phyloP scores from a whole-genome alignment of 2,797 vertebrate species.

The Lepidocolaptes lacrymiger region DNA sequence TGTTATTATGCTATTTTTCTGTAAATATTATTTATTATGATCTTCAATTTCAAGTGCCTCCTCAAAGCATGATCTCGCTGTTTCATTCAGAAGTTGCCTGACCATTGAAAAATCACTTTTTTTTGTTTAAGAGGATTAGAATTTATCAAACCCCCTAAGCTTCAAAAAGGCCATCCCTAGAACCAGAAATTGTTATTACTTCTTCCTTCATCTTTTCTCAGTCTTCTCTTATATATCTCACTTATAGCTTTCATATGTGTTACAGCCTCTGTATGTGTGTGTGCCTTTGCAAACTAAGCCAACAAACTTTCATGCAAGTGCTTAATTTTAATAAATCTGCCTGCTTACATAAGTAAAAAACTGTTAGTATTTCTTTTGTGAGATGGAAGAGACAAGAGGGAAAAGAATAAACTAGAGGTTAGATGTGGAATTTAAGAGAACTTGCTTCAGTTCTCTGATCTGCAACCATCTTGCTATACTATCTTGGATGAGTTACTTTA shows the following conservation, averaged over 20 bases:
- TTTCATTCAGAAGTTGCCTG: not conserved
- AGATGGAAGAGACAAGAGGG: not conserved
- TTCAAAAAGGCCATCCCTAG: not conserved
- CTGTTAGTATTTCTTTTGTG: not conserved
- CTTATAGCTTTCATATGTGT: not conserved
- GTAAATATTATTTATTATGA: conserved; percentile 40
- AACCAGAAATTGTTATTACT: not conserved
- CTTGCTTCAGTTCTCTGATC: not conserved
- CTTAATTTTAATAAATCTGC: not conserved
- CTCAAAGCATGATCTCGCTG: not conserved
- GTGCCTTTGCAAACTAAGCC: not conserved
- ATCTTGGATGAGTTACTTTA: not conserved
- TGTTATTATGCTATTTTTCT: conserved; percentile 20
- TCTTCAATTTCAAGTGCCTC: conserved; percentile 35
- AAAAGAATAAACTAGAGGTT: not conserved
- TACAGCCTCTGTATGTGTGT: not conserved
- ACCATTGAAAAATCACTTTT: not conserved
- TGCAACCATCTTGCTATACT: not conserved
- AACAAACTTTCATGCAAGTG: not conserved
- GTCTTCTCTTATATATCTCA: not conserved
- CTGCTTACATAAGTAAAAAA: not conserved
- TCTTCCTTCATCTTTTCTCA: not conserved
- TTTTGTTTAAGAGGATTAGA: not conserved
- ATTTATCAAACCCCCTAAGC: not conserved
- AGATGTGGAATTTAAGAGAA: not conserved